Conservation (phyloP, 2,797 vertebrate species). For the Tauraco hartlaubi region DNA sequence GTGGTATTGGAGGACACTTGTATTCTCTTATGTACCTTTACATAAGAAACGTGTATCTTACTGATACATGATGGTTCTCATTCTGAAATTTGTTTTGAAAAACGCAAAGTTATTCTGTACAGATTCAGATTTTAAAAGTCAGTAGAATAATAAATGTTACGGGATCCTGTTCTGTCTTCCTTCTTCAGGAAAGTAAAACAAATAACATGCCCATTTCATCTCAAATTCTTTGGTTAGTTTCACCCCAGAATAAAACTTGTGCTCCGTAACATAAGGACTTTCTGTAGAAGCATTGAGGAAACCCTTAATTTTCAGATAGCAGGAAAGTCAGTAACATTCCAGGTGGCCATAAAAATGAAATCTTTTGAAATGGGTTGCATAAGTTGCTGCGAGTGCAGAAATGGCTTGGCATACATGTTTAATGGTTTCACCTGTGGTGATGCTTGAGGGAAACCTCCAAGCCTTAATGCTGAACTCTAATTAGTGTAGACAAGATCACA, state of each 20-base stretch:
- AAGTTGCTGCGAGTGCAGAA: neutral
- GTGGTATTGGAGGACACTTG: neutral
- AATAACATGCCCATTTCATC: neutral
- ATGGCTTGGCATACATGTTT: constrained; percentile 20
- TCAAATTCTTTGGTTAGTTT: neutral
- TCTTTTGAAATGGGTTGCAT: neutral
- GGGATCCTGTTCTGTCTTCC: neutral
- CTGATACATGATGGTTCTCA: neutral
- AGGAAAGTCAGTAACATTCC: neutral
- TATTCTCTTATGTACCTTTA: no score
- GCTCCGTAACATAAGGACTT: neutral
- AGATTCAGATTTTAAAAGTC: neutral
- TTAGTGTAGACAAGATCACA: constrained; percentile 59
- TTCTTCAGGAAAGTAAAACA: neutral
- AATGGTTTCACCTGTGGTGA: constrained; percentile 28
- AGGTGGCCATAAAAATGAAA: neutral
- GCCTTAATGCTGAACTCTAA: constrained; percentile 46
- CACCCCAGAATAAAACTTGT: neutral
- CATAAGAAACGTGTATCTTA: neutral
- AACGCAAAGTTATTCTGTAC: neutral
- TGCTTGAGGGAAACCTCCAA: constrained; percentile 45
- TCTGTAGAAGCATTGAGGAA: neutral
- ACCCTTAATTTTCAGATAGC: neutral
- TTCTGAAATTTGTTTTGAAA: neutral
- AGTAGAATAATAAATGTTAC: neutral